These are phyloP conservation scores for Lagocephalus sceleratus DNA, from an alignment of 2,797 vertebrate species.

Conservation along the genomic window DNA sequence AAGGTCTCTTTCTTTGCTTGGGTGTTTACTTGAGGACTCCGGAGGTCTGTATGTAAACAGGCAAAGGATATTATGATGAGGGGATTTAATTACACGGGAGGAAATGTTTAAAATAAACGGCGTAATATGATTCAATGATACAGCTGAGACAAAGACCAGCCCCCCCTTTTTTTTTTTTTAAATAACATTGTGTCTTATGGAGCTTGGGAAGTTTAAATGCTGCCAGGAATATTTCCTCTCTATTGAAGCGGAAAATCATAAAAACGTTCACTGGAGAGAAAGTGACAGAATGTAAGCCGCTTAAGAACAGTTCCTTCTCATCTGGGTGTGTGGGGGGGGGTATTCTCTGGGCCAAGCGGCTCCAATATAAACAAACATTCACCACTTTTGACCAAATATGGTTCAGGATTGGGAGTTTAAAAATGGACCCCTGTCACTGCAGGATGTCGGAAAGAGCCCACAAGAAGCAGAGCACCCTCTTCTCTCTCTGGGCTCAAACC, in stretches of 20 bases:
- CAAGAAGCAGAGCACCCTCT: conserved; percentile 61
- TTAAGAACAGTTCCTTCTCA: conserved; percentile 58
- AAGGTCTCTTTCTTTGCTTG: conserved; percentile 16
- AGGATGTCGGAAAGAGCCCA: conserved; percentile 67
- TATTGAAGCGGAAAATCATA: conserved; percentile 57
- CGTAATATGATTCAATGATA: not conserved
- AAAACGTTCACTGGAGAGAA: conserved; percentile 51
- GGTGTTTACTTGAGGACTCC: conserved; percentile 34
- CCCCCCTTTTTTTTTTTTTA: conserved; percentile 1
- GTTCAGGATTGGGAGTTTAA: conserved; percentile 57
- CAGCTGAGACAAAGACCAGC: not conserved
- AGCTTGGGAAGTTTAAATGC: conserved; percentile 8
- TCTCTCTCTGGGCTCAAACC: conserved; percentile 22
- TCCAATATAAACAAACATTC: conserved; percentile 70
- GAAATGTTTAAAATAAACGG: conserved; percentile 42
- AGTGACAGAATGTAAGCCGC: conserved; percentile 61
- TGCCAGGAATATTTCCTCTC: conserved; percentile 52
- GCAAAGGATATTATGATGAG: conserved; percentile 58
- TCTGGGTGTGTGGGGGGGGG: conserved; percentile 48
- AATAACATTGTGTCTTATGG: conserved; percentile 21
- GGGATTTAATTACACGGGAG: conserved; percentile 52
- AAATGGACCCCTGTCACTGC: conserved; percentile 67
- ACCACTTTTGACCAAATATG: conserved; percentile 72
- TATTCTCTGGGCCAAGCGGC: conserved; percentile 52
- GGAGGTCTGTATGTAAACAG: conserved; percentile 59